Evolutionary conservation across 2,888 invertebrate genomes (phyloP).

Genomic region (Gerris lacustris): DNA sequence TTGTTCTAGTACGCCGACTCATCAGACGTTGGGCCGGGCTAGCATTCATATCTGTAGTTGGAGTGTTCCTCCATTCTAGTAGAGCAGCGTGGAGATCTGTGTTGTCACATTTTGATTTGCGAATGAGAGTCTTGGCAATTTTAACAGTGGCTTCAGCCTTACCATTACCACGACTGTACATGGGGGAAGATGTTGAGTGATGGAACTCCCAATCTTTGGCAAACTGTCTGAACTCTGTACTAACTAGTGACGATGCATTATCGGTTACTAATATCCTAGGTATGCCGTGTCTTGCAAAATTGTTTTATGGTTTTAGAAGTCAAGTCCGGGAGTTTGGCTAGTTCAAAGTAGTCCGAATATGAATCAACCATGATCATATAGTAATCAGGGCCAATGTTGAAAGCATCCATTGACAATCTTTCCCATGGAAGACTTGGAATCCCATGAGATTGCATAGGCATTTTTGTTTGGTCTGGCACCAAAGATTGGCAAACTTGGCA

Average conservation of each 20-base stretch:
- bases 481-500: background rate
- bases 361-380: slow-evolving; percentile 7
- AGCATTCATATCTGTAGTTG: slow-evolving; percentile 23
- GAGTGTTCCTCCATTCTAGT: slow-evolving; percentile 27
- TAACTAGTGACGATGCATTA: slow-evolving; percentile 13
- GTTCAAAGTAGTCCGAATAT: slow-evolving; percentile 14
- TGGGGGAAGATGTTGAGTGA: slow-evolving; percentile 27
- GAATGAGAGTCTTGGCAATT: slow-evolving; percentile 26
- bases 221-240: slow-evolving; percentile 15
- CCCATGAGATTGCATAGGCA: slow-evolving; percentile 11
- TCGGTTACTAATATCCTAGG: slow-evolving; percentile 14
- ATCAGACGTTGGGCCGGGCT: slow-evolving; percentile 26
- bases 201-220: slow-evolving; percentile 27
- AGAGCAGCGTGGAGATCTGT: slow-evolving; percentile 25
- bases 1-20: slow-evolving; percentile 21
- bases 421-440: slow-evolving; percentile 15
- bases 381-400: slow-evolving; percentile 1
- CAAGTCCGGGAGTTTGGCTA: slow-evolving; percentile 10
- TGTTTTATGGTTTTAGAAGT: slow-evolving; percentile 9
- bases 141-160: slow-evolving; percentile 31
- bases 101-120: slow-evolving; percentile 23
- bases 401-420: slow-evolving; percentile 11
- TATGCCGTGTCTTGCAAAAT: slow-evolving; percentile 17
- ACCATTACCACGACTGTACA: slow-evolving; percentile 27
- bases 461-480: background rate